Conservation (phyloP, 1,140 invertebrate species). For the Aricia agestis region DNA sequence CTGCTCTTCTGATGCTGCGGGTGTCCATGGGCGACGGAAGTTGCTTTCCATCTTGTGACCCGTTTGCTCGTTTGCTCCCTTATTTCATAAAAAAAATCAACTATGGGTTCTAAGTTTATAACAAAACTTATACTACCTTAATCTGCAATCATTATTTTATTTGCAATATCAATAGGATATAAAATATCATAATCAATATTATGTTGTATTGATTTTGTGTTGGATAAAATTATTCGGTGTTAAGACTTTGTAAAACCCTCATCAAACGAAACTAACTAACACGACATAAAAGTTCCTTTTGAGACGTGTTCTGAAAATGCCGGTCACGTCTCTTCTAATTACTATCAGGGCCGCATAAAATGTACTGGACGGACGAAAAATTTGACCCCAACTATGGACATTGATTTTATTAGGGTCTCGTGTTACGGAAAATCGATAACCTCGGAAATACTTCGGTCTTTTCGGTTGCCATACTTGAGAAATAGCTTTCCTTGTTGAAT, state of each 20-base stretch:
- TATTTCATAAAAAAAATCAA: no score
- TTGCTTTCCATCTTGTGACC: no score
- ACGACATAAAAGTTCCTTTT: slow-evolving; percentile 1
- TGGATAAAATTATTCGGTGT: not conserved
- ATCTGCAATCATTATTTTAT: no score
- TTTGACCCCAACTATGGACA: not conserved
- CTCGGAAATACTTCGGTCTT: not conserved
- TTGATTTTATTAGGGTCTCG: not conserved
- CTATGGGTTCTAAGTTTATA: no score
- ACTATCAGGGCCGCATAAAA: slow-evolving; percentile 2
- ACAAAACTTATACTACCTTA: no score
- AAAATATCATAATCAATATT: not conserved
- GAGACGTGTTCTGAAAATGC: not conserved
- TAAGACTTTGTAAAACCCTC: not conserved
- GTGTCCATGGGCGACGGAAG: no score
- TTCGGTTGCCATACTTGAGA: no score
- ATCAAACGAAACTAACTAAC: not conserved
- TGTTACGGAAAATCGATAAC: not conserved
- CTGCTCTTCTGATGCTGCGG: no score
- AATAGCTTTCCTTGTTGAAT: no score
- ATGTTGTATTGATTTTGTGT: not conserved
- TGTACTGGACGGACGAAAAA: slow-evolving; percentile 5
- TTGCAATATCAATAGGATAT: no score
- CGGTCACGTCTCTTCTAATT: slow-evolving; percentile 4
- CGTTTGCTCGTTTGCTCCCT: no score